Evolutionary conservation across 2,797 vertebrate species (phyloP).

Genomic region (Poeciliopsis turneri): DNA sequence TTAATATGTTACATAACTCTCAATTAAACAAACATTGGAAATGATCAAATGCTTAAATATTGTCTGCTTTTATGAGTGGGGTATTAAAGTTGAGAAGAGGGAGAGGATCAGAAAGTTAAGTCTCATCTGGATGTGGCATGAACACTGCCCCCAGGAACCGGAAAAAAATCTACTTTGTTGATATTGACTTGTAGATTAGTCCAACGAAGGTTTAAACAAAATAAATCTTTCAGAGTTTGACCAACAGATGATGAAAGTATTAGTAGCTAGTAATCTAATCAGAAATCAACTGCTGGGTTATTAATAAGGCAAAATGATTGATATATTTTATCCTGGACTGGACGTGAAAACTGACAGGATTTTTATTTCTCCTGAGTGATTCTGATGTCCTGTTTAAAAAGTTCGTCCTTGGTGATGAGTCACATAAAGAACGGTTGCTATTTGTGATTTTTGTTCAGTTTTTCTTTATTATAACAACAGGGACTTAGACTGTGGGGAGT

Average conservation of each 20-base stretch:
- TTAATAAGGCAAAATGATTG: background rate
- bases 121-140: background rate
- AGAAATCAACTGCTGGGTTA: background rate
- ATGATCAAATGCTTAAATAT: conserved; percentile 1
- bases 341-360: background rate
- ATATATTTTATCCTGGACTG: background rate
- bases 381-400: background rate
- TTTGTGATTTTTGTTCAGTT: background rate
- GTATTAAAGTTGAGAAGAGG: background rate
- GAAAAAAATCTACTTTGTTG: background rate
- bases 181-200: background rate
- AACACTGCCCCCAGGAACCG: background rate
- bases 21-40: background rate
- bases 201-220: background rate
- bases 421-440: background rate
- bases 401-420: background rate
- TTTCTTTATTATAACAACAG: background rate
- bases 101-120: background rate
- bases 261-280: background rate
- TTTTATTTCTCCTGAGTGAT: background rate
- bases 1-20: background rate
- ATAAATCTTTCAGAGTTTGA: background rate
- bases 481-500: background rate
- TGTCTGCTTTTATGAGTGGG: background rate
- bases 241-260: background rate